Evolutionary conservation across 2,888 invertebrate species (phyloP), one percentile per base, ranked within the genome.

Genomic region (Galerucella pusilla): DNA sequence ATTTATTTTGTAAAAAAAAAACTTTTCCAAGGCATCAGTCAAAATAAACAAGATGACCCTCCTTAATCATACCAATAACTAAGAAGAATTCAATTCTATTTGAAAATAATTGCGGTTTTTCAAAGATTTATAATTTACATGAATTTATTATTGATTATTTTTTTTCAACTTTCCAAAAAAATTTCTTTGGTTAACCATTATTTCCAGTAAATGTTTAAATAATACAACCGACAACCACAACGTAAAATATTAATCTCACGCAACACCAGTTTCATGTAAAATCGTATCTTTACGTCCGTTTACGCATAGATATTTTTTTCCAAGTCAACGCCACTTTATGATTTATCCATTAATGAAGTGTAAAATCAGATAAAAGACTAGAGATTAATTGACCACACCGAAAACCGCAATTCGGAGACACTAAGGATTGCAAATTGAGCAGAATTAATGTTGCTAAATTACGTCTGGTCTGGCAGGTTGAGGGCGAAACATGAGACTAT

Each of bases 401-500:
- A 69, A 46, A 49, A 42, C 61, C 71, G 60, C 71, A 64, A 64
- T 64, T 64, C 35, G 42, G 28, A 64, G 64, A 64, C 63, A 71
- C 63, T 54, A 54, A 52, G 65, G 71, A 52, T 45, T n/a, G 46
- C 46, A 71, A 71, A 71, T 71, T 66, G 71, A 65, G 71, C 42
- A 71, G 71, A 71, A 71, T 59, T 71, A 71, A 71, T 71, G 71
- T 71, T 11, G 46, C 57, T 65, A 63, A 25, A 57, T 71, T 65
- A 42, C 59, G 71, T n/a, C 65, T 46, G 71, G 25, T 71, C 65
- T 71, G 52, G 20, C 71, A 71, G 70, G 61, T 70, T 70, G 45
- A 42, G 54, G n/a, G 45, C 20, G 71, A 65, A 65, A 71, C 65
- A 65, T 57, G 65, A 71, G 71, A 71, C 71, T 14, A 16, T 71